Evolutionary conservation across 1,140 invertebrate genomes (phyloP).

Genomic region (Onthophagus taurus): DNA sequence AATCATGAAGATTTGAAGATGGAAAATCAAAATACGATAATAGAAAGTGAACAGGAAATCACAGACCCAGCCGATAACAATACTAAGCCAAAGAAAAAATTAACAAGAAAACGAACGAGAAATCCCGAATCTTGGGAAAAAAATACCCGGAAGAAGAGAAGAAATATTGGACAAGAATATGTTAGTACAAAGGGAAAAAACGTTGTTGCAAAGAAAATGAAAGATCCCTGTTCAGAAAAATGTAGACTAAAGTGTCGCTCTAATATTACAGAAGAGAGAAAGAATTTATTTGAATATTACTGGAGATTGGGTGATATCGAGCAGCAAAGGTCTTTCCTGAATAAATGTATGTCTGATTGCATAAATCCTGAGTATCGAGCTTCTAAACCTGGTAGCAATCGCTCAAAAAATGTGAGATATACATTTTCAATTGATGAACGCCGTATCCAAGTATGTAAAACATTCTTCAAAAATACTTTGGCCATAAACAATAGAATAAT

Average conservation of each 20-base stretch:
- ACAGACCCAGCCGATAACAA: no score
- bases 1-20: neutral
- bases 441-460: slow-evolving; percentile 5
- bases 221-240: neutral
- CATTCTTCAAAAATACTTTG: slow-evolving; percentile 9
- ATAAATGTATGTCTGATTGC: slow-evolving; percentile 6
- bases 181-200: neutral
- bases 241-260: slow-evolving; percentile 5
- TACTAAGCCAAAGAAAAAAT: neutral
- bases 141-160: slow-evolving; percentile 3
- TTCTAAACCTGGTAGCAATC: slow-evolving; percentile 5
- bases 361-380: slow-evolving; percentile 1
- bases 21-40: neutral
- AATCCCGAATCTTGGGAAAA: slow-evolving; percentile 3
- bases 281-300: neutral
- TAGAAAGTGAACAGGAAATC: neutral
- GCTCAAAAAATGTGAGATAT: slow-evolving; percentile 2
- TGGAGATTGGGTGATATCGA: slow-evolving; percentile 2
- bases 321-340: slow-evolving; percentile 1
- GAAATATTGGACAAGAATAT: slow-evolving; percentile 9
- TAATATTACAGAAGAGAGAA: slow-evolving; percentile 2
- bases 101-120: neutral
- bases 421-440: neutral
- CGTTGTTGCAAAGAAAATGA: neutral
- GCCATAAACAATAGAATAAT: slow-evolving; percentile 7